phyloP scores from a whole-genome alignment of 2,113 vertebrate genomes.

The Turdus rufiventris region DNA sequence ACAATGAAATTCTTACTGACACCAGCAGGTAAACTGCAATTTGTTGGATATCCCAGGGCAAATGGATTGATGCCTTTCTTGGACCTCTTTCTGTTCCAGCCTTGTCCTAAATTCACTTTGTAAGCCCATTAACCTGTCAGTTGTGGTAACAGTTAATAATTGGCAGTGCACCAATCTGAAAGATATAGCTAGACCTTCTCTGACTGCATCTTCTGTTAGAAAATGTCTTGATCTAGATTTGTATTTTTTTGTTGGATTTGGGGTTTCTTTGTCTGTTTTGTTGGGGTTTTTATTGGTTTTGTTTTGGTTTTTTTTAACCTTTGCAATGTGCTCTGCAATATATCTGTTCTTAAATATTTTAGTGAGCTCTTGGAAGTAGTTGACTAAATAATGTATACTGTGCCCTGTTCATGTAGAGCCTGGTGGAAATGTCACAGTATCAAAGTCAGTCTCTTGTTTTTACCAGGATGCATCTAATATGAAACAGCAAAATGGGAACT shows the following conservation, averaged over 20 bases:
- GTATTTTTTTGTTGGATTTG: neutral
- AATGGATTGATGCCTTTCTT: neutral
- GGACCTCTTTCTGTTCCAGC: neutral
- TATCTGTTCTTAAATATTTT: neutral
- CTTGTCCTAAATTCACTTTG: neutral
- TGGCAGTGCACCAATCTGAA: neutral
- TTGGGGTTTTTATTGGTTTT: neutral
- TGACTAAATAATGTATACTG: neutral
- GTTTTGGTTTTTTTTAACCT: neutral
- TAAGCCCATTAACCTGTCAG: neutral
- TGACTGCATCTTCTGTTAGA: neutral
- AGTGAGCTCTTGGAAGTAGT: neutral
- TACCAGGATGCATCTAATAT: neutral
- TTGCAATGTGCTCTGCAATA: neutral
- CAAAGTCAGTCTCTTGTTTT: neutral
- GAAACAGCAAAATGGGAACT: neutral
- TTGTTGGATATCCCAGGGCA: neutral
- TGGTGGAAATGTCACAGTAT: neutral
- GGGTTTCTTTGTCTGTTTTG: neutral
- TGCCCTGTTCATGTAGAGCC: fast-evolving
- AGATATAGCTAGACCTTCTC: neutral
- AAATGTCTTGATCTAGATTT: neutral
- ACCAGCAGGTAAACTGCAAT: neutral
- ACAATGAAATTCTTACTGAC: neutral
- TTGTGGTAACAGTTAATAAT: neutral